phyloP scores from a whole-genome alignment of 2,888 invertebrate genomes.

The Lamellibrachia columna region DNA sequence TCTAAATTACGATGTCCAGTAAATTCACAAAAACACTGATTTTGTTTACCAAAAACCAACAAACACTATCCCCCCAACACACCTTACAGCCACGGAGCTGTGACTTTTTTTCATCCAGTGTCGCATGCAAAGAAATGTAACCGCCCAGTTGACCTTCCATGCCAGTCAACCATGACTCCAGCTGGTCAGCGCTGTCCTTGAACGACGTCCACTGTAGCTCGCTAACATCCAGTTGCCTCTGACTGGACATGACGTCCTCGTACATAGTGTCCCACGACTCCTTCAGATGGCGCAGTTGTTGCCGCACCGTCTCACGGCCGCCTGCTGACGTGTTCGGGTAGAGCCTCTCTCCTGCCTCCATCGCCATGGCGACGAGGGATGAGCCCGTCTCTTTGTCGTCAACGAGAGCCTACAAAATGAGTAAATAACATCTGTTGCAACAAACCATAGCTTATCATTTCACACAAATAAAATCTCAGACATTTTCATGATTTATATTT shows the following conservation, averaged over 20 bases:
- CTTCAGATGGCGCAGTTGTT: slow-evolving; percentile 81
- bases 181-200: slow-evolving; percentile 83
- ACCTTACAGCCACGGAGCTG: slow-evolving; percentile 68
- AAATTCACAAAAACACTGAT: too few species aligned
- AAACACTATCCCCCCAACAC: background rate
- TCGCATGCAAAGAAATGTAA: slow-evolving; percentile 83
- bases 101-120: slow-evolving; percentile 89
- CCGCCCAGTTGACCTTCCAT: slow-evolving; percentile 80
- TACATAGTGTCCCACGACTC: slow-evolving; percentile 89
- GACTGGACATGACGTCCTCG: slow-evolving; percentile 83
- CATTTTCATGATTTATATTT: background rate
- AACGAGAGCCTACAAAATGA: slow-evolving; percentile 46
- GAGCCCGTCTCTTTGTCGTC: slow-evolving; percentile 87
- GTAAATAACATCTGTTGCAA: background rate
- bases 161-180: slow-evolving; percentile 81
- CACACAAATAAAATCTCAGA: background rate
- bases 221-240: slow-evolving; percentile 81
- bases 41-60: background rate
- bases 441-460: background rate
- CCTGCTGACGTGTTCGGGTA: slow-evolving; percentile 90
- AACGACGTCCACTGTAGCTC: slow-evolving; percentile 94
- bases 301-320: slow-evolving; percentile 88
- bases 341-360: slow-evolving; percentile 85
- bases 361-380: slow-evolving; percentile 78
- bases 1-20: too few species aligned